Evolutionary conservation across 2,113 vertebrate species (phyloP).

Genomic region (Oostethus manadensis): DNA sequence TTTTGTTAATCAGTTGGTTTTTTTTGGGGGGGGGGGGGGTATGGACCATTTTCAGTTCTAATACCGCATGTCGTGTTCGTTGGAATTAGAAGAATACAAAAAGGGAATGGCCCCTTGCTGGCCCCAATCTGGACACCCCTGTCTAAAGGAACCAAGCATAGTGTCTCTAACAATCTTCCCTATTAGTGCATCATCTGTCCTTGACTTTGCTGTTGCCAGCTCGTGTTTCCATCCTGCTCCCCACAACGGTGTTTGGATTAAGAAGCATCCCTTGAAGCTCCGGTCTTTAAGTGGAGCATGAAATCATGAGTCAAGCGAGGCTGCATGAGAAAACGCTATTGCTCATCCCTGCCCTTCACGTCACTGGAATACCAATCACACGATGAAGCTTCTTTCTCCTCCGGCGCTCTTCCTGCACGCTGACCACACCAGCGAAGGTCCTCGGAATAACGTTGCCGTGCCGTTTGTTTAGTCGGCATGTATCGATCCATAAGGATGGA

Average conservation of each 20-base stretch:
- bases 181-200: constrained; percentile 6
- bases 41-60: too few relatives aligned
- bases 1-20: too few relatives aligned
- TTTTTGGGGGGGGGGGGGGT: too few relatives aligned
- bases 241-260: background rate
- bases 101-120: too few relatives aligned
- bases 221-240: constrained; percentile 16
- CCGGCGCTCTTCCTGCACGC: background rate
- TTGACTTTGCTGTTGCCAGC: constrained; percentile 26
- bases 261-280: background rate
- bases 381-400: background rate
- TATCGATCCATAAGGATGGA: constrained; percentile 62
- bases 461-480: constrained; percentile 44
- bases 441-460: constrained; percentile 4
- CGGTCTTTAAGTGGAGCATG: constrained; percentile 51
- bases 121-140: too few relatives aligned
- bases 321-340: constrained; percentile 41
- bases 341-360: constrained; percentile 62
- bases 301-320: constrained; percentile 39
- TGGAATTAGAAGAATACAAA: too few relatives aligned
- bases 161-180: too few relatives aligned
- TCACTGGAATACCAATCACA: constrained; percentile 40
- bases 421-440: background rate
- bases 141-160: too few relatives aligned
- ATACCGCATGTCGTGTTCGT: too few relatives aligned